Conservation (phyloP, 2,797 vertebrate genomes). For the Falco naumanni region DNA sequence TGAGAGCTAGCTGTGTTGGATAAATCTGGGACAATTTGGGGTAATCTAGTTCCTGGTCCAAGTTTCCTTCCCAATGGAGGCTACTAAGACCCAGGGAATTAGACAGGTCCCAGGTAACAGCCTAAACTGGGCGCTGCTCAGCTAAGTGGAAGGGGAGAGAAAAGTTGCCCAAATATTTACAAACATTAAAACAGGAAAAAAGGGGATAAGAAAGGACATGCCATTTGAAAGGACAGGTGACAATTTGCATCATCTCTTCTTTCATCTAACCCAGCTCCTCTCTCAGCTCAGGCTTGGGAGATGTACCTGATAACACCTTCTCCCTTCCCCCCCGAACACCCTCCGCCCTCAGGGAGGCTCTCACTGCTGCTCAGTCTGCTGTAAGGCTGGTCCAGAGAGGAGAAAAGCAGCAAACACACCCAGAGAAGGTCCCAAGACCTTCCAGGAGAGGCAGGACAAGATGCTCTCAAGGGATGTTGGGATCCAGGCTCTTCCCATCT, state of each 20-base stretch:
- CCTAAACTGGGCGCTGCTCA: not conserved
- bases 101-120: not conserved
- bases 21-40: not conserved
- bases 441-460: not conserved
- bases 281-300: not conserved
- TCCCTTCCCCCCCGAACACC: not conserved
- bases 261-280: not conserved
- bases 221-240: not conserved
- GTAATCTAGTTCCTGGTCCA: not conserved
- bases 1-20: not conserved
- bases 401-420: not conserved
- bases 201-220: not conserved
- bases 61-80: not conserved
- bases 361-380: not conserved
- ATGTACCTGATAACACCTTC: not conserved
- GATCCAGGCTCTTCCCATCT: not conserved
- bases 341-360: not conserved
- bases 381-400: not conserved
- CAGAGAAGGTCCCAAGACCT: not conserved
- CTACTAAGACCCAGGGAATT: not conserved
- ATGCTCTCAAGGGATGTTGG: not conserved
- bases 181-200: not conserved
- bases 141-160: not conserved
- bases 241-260: not conserved
- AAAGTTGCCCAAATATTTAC: not conserved